These are phyloP conservation scores for Rhynchopsitta pachyrhyncha DNA, from an alignment of 2,113 vertebrate species.

Conservation along the genomic window DNA sequence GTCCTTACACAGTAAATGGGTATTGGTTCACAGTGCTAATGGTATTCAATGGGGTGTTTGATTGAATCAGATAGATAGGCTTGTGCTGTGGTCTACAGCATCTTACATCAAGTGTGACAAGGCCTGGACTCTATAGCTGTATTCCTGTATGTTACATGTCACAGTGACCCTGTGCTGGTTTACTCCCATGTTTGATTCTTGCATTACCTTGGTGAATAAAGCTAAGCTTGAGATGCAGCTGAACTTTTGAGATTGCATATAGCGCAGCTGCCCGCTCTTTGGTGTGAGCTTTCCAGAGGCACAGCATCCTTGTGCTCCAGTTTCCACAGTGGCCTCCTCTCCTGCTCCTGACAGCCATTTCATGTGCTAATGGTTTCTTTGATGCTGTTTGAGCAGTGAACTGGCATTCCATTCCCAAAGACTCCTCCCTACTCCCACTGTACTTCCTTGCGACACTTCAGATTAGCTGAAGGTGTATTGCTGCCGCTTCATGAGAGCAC, in stretches of 20 bases:
- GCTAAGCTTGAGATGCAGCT: not conserved
- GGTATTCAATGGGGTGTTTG: accelerated
- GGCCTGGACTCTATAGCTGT: not conserved
- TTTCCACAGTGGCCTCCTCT: not conserved
- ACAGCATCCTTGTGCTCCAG: accelerated
- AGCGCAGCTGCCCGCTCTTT: not conserved
- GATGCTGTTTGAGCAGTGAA: not conserved
- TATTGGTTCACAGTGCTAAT: accelerated
- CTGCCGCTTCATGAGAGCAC: not conserved
- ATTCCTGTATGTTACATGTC: accelerated
- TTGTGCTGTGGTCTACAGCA: accelerated
- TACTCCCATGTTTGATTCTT: not conserved
- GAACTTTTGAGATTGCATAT: accelerated
- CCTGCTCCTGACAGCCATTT: not conserved
- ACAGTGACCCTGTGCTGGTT: not conserved
- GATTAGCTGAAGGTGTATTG: not conserved
- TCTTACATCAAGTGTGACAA: not conserved
- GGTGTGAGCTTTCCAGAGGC: not conserved
- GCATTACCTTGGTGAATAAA: not conserved
- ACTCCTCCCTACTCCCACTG: accelerated
- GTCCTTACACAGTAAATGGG: accelerated
- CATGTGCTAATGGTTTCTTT: not conserved
- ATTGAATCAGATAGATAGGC: not conserved
- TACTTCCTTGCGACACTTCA: not conserved
- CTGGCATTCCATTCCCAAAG: not conserved